Percentiles rank a stretch among this genome's conserved stretches.
Conservation (phyloP, 1,140 invertebrate species). For the Halictus rubicundus region DNA sequence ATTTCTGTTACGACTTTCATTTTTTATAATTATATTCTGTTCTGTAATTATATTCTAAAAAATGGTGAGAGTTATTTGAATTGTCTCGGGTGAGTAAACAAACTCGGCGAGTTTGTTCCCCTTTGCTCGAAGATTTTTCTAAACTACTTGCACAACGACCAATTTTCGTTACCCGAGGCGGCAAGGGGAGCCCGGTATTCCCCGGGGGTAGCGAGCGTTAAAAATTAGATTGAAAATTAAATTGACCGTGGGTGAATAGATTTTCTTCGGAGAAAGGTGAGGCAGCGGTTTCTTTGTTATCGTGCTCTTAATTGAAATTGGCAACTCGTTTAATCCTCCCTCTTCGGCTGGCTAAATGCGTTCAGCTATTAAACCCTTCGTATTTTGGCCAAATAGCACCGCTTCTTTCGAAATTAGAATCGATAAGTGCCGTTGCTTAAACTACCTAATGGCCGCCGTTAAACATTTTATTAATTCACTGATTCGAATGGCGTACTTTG, state of each 20-base stretch:
- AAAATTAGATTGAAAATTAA: conserved; percentile 42
- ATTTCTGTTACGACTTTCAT: too few relatives aligned
- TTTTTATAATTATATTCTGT: too few relatives aligned
- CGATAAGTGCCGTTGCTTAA: too few relatives aligned
- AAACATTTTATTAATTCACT: background rate
- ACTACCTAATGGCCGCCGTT: background rate
- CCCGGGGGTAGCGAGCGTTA: conserved; percentile 8
- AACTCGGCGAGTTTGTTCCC: too few relatives aligned
- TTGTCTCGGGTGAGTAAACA: background rate
- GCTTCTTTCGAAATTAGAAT: too few relatives aligned
- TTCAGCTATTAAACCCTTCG: conserved; percentile 14
- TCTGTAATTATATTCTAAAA: too few relatives aligned
- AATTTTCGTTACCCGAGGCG: background rate
- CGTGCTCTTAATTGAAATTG: conserved; percentile 40
- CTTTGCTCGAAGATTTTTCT: background rate
- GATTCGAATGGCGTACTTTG: background rate
- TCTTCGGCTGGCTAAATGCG: conserved; percentile 8
- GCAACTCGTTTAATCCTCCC: conserved; percentile 40
- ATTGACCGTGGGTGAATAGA: conserved; percentile 27
- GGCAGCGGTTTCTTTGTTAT: conserved; percentile 24
- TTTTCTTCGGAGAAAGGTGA: background rate
- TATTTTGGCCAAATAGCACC: background rate
- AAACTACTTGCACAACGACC: background rate
- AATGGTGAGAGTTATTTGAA: background rate
- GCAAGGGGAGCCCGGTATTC: background rate